Base-by-base conservation (phyloP, 1,140 invertebrate species). In the Linepithema humile region DNA sequence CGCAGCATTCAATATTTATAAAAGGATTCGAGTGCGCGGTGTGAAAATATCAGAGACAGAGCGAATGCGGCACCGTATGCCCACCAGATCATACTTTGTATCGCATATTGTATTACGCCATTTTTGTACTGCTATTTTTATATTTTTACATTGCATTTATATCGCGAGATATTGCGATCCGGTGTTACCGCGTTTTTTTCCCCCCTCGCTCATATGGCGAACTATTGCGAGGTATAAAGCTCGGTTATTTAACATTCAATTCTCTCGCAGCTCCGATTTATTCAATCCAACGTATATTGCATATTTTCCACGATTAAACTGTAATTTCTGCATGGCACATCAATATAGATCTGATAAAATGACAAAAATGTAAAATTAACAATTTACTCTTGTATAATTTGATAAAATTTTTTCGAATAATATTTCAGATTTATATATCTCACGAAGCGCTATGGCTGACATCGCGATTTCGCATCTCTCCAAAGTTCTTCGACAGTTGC, bases 1-100 rank as follows among this genome's bases (percentile, higher is more conserved):
- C 38, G 40, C 38, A 20, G 29, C 35, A 85, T 85, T 87, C 83
- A 82, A 88, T 75, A 85, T 87, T 85, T 85, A 85, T 75, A 72
- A 74, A 85, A 85, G 75, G 38, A 80, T 80, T 80, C 57, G 60
- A 75, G 67, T 45, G 57, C 26, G 50, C 69, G 50, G 67, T 48
- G 70, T 40, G 40, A 80, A 80, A 80, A 80, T 70, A 80, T 57
- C 35, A 17, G 35, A 70, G 48, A 55, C 62, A 55, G 29, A 64
- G 10, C 64, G 62, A 69, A 40, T 40, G 48, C 35, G n/a, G 23
- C n/a, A 17, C 40, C 15, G 1, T n/a, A 7, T 32, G 35, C 20
- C 23, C 20, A 17, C 45, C 23, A 26, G 43, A 57, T 60, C 53
- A 38, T 6, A 45, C 62, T 60, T 75, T 43, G 55, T 69, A 23